Evolutionary conservation across 1,140 invertebrate genomes (phyloP).

Genomic region (Lucilia sericata): DNA sequence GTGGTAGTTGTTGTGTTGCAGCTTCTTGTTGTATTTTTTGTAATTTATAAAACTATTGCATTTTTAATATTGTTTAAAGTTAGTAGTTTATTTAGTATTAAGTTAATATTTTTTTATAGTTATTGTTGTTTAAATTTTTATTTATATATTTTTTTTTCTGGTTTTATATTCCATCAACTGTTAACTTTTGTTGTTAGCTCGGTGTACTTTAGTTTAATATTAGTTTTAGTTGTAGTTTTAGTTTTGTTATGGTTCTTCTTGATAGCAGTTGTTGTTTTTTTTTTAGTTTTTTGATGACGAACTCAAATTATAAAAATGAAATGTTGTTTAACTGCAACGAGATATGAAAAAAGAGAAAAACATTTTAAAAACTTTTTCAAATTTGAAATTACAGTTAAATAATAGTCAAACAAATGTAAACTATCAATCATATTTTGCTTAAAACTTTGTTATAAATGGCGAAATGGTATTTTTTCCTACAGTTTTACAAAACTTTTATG

Average conservation of each 20-base stretch:
- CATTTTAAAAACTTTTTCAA: background rate
- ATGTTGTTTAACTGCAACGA: background rate
- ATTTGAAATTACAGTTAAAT: background rate
- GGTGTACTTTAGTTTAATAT: slow-evolving; percentile 33
- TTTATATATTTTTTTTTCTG: slow-evolving; percentile 16
- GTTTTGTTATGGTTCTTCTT: background rate
- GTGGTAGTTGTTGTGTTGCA: too few species aligned
- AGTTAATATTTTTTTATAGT: background rate
- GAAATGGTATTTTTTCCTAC: too few species aligned
- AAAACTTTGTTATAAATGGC: background rate
- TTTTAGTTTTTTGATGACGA: background rate
- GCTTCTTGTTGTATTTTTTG: too few species aligned
- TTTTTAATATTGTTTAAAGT: too few species aligned
- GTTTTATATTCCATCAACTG: slow-evolving; percentile 16
- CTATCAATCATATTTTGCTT: background rate
- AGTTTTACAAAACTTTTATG: too few species aligned
- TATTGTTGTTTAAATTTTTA: background rate
- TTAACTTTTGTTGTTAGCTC: slow-evolving; percentile 40
- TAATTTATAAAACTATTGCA: too few species aligned
- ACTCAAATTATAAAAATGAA: background rate
- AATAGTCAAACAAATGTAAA: too few species aligned
- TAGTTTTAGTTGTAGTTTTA: slow-evolving; percentile 17
- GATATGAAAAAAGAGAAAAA: background rate
- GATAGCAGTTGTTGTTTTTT: slow-evolving; percentile 20
- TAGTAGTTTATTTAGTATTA: background rate